Conservation (phyloP, 2,888 invertebrate species). For the Bedellia somnulentella region DNA sequence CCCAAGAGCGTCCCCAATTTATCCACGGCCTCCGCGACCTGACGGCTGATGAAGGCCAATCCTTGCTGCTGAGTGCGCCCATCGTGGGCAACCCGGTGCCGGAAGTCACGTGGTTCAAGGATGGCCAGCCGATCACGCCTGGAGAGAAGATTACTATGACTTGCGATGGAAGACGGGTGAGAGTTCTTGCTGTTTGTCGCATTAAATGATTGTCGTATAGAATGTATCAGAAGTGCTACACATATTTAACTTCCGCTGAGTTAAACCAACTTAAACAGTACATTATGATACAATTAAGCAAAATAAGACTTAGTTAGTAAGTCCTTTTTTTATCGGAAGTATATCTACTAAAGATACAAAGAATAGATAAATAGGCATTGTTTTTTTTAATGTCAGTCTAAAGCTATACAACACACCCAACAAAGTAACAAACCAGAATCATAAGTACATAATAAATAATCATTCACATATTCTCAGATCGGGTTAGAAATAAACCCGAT, state of each 20-base stretch:
- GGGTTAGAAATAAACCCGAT: conserved; percentile 74
- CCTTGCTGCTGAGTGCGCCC: conserved; percentile 68
- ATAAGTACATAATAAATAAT: too few species aligned
- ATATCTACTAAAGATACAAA: too few species aligned
- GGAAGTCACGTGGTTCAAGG: conserved; percentile 77
- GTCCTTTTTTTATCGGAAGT: too few species aligned
- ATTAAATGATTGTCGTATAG: neutral
- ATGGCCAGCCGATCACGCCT: conserved; percentile 67
- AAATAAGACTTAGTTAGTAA: too few species aligned
- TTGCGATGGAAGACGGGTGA: conserved; percentile 80
- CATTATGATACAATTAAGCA: too few species aligned
- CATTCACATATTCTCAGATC: conserved; percentile 56
- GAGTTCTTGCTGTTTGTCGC: conserved; percentile 9
- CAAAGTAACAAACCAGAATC: too few species aligned
- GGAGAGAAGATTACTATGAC: conserved; percentile 71
- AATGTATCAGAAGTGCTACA: neutral
- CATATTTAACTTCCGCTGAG: too few species aligned
- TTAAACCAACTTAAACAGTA: too few species aligned
- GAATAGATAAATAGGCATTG: too few species aligned
- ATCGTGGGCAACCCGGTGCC: conserved; percentile 84
- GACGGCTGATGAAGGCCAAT: conserved; percentile 82
- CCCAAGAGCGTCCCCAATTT: conserved; percentile 77
- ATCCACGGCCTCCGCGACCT: conserved; percentile 73
- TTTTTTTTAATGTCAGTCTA: too few species aligned
- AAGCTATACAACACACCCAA: too few species aligned